Base-by-base conservation (phyloP, 2,888 invertebrate genomes). In the Oligia latruncula region DNA sequence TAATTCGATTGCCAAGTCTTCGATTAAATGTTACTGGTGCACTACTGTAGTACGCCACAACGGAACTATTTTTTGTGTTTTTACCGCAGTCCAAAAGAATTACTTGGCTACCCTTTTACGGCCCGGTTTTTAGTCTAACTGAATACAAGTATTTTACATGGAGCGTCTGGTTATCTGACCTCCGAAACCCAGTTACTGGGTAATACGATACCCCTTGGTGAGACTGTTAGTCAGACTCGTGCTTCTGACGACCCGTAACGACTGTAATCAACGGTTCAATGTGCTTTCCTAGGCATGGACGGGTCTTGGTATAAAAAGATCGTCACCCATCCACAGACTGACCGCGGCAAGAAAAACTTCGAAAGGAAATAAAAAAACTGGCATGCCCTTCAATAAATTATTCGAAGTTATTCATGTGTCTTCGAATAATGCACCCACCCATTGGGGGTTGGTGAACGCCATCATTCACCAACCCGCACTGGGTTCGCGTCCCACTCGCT, bases 1-100 rank as follows among this genome's bases (percentile, higher is more conserved):
- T 70, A 75, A 71, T 79, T 77, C 60, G 72, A 80, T 72, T 86
- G 84, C 80, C 88, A 86, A 86, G 85, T 70, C 52, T 64, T 46
- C 43, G 15, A 78, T 78, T 71, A 78, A 86, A 78, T 83, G 78
- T 78, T 78, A 74, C n/a, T 73, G 29, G 66, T 62, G 52, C 68
- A 72, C 55, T 70, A 70, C 35, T 11, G 49, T 67, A 35, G 66
- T 77, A 52, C 49, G 46, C 5, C 2, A 23, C 49, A 58, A 46
- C 1, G 15, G 29, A 29, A 46, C 17, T 17, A 6, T 5, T 43
- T 29, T 8, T 43, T 29, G 6, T 15, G 17, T 17, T 2, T 29
- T 8, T 49, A 17, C 17, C 35, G 6, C n/a, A 43, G 55, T 72
- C n/a, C 1, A n/a, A 29, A 52, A 52, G 9, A 58, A 58, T 11